Conservation (phyloP, 2,113 vertebrate genomes). For the Rhynchomys soricoides region DNA sequence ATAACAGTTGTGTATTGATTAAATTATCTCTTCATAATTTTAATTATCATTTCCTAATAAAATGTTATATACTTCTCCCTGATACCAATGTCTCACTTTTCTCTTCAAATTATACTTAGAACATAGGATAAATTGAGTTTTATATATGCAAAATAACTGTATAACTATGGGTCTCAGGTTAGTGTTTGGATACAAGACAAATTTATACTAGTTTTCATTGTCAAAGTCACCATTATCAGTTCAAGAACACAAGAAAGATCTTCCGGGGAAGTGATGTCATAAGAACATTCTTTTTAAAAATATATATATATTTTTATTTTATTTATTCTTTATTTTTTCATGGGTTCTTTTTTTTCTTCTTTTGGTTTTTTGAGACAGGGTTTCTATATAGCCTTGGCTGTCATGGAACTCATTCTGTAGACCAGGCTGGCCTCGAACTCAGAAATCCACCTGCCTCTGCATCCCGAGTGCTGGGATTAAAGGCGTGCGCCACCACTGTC, state of each 20-base stretch:
- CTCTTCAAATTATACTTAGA: slow-evolving; percentile 1
- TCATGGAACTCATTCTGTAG: no score
- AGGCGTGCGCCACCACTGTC: no score
- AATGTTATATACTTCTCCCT: not conserved
- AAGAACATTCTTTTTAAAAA: not conserved
- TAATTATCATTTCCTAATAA: not conserved
- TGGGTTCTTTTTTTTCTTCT: no score
- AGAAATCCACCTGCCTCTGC: no score
- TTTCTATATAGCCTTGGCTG: no score
- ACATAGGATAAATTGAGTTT: not conserved
- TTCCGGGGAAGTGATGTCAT: not conserved
- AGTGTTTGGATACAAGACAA: not conserved
- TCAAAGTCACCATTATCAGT: not conserved
- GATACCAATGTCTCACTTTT: not conserved
- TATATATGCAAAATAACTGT: not conserved
- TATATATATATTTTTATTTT: no score
- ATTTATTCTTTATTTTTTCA: no score
- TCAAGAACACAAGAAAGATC: not conserved
- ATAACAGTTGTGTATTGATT: not conserved
- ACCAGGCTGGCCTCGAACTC: no score
- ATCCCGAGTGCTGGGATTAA: no score
- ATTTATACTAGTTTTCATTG: not conserved
- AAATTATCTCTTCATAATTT: not conserved
- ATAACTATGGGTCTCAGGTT: not conserved
- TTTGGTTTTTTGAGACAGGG: no score